Conservation (phyloP, 2,797 vertebrate genomes). For the Falco rusticolus region DNA sequence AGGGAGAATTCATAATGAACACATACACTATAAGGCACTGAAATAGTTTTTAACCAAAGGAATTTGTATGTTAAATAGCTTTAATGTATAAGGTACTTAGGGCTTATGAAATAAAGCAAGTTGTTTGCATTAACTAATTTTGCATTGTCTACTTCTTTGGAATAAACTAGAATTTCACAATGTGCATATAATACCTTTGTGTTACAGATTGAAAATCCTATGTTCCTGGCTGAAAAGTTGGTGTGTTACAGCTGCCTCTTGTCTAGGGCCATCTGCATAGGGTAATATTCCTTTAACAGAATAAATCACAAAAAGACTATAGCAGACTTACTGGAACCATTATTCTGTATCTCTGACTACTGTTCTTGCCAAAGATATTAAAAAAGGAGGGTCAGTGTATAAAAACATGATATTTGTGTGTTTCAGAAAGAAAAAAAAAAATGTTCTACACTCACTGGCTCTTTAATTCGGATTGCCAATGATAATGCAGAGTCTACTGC, state of each 20-base stretch:
- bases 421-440: constrained; percentile 76
- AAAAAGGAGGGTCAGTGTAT: constrained; percentile 48
- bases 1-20: background rate
- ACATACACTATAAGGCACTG: background rate
- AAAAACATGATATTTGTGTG: constrained; percentile 66
- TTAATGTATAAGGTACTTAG: background rate
- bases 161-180: constrained; percentile 4
- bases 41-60: background rate
- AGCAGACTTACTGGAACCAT: constrained; percentile 48
- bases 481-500: constrained; percentile 71
- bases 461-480: constrained; percentile 81
- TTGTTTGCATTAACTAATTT: background rate
- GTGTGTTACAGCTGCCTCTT: constrained; percentile 39
- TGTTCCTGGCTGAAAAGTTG: constrained; percentile 28
- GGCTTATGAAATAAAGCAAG: too few relatives aligned
- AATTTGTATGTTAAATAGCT: constrained; percentile 4
- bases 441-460: constrained; percentile 71
- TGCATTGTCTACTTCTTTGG: background rate
- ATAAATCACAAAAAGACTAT: constrained; percentile 61
- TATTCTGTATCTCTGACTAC: constrained; percentile 55
- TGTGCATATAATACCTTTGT: background rate
- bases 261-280: constrained; percentile 51
- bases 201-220: constrained; percentile 30
- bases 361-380: constrained; percentile 61
- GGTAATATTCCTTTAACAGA: constrained; percentile 47